Percentiles rank a stretch among this genome's conserved stretches.
Evolutionary conservation across 2,888 invertebrate genomes (phyloP).

Genomic region (Apamea epomidion): DNA sequence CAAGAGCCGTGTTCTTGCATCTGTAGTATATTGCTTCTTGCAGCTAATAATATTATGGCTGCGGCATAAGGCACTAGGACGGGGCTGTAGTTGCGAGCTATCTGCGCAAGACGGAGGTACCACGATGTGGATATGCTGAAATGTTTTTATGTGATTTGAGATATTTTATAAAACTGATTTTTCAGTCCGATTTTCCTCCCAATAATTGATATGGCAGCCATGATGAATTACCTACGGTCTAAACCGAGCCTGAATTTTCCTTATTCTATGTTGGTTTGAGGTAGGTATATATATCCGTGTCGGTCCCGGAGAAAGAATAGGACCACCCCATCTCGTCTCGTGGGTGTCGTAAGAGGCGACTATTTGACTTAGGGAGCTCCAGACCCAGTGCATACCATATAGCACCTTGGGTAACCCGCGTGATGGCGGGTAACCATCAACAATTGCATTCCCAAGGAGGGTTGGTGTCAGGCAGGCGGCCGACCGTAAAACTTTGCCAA

Average conservation of each 20-base stretch:
- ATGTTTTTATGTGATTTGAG: constrained; percentile 41
- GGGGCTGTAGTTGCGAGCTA: constrained; percentile 92
- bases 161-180: background rate
- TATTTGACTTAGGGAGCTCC: too few species aligned
- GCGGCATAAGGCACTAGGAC: constrained; percentile 92
- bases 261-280: background rate
- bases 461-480: too few species aligned
- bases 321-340: too few species aligned
- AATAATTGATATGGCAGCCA: background rate
- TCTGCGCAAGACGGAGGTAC: constrained; percentile 91
- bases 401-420: too few species aligned
- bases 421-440: too few species aligned
- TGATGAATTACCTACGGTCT: background rate
- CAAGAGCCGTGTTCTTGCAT: constrained; percentile 74
- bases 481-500: too few species aligned
- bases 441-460: too few species aligned
- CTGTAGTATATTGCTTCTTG: constrained; percentile 80
- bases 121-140: constrained; percentile 90
- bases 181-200: background rate
- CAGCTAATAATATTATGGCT: constrained; percentile 91
- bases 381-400: too few species aligned
- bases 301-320: too few species aligned
- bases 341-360: too few species aligned
- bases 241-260: too few species aligned
- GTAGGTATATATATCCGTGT: too few species aligned